Conservation (phyloP, 2,113 vertebrate species). For the Pipa parva region DNA sequence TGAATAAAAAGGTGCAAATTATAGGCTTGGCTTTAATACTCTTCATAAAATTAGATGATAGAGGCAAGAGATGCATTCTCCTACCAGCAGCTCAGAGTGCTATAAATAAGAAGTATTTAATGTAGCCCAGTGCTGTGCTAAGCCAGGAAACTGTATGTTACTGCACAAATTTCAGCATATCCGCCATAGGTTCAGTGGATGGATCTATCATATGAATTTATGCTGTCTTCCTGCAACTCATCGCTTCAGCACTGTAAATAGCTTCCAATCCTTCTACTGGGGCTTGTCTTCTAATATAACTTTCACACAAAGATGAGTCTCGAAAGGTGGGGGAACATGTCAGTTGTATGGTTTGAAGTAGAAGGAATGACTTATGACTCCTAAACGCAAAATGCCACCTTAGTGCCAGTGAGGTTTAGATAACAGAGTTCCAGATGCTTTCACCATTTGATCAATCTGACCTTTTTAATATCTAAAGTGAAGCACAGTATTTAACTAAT, state of each 20-base stretch:
- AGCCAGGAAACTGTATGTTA: conserved; percentile 67
- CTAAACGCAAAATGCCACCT: too few relatives aligned
- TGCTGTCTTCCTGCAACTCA: conserved; percentile 74
- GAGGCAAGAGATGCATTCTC: conserved; percentile 75
- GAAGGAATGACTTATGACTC: too few relatives aligned
- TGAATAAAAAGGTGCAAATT: conserved; percentile 83
- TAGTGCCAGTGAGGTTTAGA: background rate
- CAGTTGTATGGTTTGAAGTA: too few relatives aligned
- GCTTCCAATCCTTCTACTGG: conserved; percentile 65
- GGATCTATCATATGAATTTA: conserved; percentile 82
- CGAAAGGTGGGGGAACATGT: conserved; percentile 48
- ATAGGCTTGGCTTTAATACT: conserved; percentile 73
- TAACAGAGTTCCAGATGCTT: background rate
- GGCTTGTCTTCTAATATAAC: conserved; percentile 70
- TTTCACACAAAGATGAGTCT: conserved; percentile 59
- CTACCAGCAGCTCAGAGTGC: conserved; percentile 62
- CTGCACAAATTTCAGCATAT: conserved; percentile 67
- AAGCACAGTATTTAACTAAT: background rate
- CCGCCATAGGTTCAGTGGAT: conserved; percentile 73
- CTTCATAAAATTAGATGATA: conserved; percentile 79
- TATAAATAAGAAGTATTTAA: conserved; percentile 83
- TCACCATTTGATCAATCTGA: background rate
- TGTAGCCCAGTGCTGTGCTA: conserved; percentile 65
- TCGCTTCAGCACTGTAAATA: conserved; percentile 71
- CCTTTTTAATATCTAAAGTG: too few relatives aligned